Base-by-base conservation (phyloP, 2,888 invertebrate species). In the Hypercompe scribonia region DNA sequence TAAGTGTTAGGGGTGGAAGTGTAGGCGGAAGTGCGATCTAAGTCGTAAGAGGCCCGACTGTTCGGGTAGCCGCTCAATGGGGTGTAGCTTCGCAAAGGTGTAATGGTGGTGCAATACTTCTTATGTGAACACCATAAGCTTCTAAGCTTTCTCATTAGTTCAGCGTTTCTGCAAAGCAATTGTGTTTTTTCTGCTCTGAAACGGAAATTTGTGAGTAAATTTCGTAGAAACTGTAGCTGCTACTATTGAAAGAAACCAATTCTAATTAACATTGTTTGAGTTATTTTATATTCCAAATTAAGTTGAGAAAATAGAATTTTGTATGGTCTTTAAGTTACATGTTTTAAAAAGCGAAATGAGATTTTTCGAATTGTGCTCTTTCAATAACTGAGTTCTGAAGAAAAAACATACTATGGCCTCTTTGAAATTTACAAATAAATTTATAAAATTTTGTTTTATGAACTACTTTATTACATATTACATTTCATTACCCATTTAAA, bases 91-190 rank as follows among this genome's bases (percentile, higher is more conserved):
- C 94, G 86, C 76, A 88, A 90, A 69, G 92, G 93, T 81, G 91
- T 89, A 72, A 93, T 89, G 81, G 92, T 93, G 24, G 94, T 95
- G 93, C 96, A 96, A 89, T 96, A 95, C 84, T 96, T 96, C 90
- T 96, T 96, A 93, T 96, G 96, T 89, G 96, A 96, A 88, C 93
- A 95, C 96, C 97, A 97, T 78, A 97, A 90, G 83, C 94, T 96
- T 88, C 96, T 95, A 84, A 97, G 95, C 90, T 96, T 96, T 90
- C 95, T 94, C 95, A 96, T 96, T 88, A 97, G 94, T 86, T 96
- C 96, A 86, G 93, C 92, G 91, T 97, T 97, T 90, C 96, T 96
- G 91, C 94, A 95, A 93, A 96, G 96, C 93, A 97, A 95, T 89
- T 96, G 96, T 89, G 94, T 91, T 91, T 93, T 96, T 87, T 97